Conservation (phyloP, 2,113 vertebrate species). For the Nibea coibor region DNA sequence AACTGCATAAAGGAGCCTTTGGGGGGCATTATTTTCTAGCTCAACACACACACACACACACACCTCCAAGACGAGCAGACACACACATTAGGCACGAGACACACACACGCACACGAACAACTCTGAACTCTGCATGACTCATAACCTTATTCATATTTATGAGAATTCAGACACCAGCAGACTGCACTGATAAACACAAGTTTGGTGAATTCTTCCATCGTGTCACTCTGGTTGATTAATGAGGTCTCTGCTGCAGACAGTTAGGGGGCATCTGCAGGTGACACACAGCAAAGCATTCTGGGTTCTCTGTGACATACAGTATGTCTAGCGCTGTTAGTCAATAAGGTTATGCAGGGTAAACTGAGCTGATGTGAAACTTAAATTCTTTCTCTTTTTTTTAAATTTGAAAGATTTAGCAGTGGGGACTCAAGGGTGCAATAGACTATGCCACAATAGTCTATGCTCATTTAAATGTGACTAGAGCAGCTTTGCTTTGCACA, state of each 20-base stretch:
- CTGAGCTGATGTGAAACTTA: neutral
- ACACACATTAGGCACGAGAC: slow-evolving; percentile 3
- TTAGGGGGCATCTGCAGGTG: slow-evolving; percentile 19
- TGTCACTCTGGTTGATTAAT: slow-evolving; percentile 39
- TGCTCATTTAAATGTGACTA: neutral
- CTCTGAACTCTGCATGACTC: slow-evolving; percentile 75
- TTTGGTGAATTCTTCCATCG: slow-evolving; percentile 38
- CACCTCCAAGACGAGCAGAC: slow-evolving; percentile 32
- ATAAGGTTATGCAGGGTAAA: neutral
- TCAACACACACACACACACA: slow-evolving; percentile 45
- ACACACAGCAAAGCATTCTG: slow-evolving; percentile 22
- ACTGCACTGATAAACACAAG: slow-evolving; percentile 29
- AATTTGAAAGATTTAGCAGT: neutral
- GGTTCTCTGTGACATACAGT: neutral
- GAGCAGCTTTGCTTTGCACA: neutral
- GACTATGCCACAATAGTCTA: neutral
- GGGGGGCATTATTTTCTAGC: slow-evolving; percentile 69
- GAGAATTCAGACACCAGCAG: slow-evolving; percentile 39
- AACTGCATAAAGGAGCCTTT: slow-evolving; percentile 72
- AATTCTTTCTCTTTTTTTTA: neutral
- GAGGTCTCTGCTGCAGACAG: slow-evolving; percentile 14
- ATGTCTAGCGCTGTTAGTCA: neutral
- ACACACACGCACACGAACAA: slow-evolving; percentile 7
- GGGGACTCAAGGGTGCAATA: neutral
- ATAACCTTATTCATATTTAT: slow-evolving; percentile 73